phyloP scores from a whole-genome alignment of 2,113 vertebrate genomes.

The Merops nubicus region DNA sequence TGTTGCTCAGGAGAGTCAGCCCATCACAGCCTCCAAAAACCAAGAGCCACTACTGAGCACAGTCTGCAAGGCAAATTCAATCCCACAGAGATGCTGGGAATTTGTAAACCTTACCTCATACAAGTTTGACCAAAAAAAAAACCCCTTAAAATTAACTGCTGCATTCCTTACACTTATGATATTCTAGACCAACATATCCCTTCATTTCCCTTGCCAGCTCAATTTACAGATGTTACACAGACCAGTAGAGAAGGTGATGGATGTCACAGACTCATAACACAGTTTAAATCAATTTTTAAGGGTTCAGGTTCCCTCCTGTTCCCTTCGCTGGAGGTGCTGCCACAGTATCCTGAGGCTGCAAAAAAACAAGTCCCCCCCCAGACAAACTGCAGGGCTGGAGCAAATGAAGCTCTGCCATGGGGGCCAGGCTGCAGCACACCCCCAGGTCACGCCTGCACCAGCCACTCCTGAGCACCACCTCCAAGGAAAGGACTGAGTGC shows the following conservation, averaged over 20 bases:
- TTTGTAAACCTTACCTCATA: background rate
- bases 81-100: background rate
- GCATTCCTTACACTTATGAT: background rate
- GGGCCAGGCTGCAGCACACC: background rate
- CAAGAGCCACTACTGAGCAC: accelerated
- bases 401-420: background rate
- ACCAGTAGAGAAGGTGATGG: background rate
- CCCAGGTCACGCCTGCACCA: accelerated
- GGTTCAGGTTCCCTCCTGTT: background rate
- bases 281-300: background rate
- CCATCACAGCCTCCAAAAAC: background rate
- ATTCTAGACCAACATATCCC: background rate
- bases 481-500: no score
- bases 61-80: background rate
- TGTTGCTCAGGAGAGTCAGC: background rate
- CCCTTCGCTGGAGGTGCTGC: background rate
- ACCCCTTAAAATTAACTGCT: background rate
- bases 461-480: background rate
- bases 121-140: background rate
- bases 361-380: background rate
- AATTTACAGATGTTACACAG: background rate
- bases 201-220: background rate
- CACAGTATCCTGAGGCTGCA: background rate
- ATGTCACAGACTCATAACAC: background rate
- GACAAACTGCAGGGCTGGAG: background rate